These are phyloP conservation scores for Cyphomyrus discorhynchus DNA, from an alignment of 2,113 vertebrate genomes.

Conservation along the genomic window DNA sequence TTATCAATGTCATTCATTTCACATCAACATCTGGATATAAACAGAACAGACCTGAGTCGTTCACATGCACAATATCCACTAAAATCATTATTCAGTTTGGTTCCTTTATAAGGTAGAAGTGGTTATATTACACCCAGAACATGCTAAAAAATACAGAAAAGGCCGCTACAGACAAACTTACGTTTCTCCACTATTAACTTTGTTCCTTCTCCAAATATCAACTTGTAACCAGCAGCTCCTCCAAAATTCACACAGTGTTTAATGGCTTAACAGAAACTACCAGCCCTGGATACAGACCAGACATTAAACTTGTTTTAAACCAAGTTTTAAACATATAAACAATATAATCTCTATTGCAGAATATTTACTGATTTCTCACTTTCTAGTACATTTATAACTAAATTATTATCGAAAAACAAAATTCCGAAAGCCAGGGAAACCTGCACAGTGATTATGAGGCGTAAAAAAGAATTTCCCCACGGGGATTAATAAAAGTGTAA, in stretches of 20 bases:
- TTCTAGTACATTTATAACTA: not conserved
- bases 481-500: too few relatives aligned
- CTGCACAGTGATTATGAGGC: not conserved
- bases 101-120: not conserved
- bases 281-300: not conserved
- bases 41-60: not conserved
- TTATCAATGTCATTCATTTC: not conserved
- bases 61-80: not conserved
- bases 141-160: not conserved
- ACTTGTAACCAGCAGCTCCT: not conserved
- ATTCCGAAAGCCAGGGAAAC: not conserved
- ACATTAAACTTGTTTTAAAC: not conserved
- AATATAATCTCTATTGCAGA: not conserved
- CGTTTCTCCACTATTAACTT: not conserved
- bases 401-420: not conserved
- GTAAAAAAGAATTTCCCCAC: too few relatives aligned
- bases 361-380: not conserved
- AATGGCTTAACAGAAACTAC: not conserved
- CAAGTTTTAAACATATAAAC: not conserved
- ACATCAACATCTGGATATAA: not conserved
- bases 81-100: not conserved
- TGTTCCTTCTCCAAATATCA: not conserved
- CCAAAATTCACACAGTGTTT: conserved; percentile 3
- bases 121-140: not conserved
- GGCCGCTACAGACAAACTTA: not conserved